Conservation (phyloP, 2,113 vertebrate genomes). For the Peucedramus taeniatus region DNA sequence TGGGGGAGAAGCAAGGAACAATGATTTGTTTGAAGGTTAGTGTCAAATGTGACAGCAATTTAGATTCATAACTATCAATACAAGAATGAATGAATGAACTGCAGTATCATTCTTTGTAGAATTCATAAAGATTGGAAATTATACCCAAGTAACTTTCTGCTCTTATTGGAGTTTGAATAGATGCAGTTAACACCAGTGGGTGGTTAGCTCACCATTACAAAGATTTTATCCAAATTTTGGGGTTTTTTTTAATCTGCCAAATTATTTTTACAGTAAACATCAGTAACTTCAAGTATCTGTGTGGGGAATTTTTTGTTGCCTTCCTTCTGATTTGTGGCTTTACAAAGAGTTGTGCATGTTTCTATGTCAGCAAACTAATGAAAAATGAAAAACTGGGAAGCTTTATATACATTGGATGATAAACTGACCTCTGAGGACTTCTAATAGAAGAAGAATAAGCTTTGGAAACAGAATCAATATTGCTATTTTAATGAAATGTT, state of each 20-base stretch:
- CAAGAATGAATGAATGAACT: not conserved
- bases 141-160: not conserved
- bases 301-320: not conserved
- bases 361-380: not conserved
- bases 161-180: not conserved
- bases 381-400: not conserved
- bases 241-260: not conserved
- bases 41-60: not conserved
- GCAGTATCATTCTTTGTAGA: not conserved
- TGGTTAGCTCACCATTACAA: not conserved
- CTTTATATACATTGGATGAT: not conserved
- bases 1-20: not conserved
- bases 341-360: not conserved
- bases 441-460: not conserved
- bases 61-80: not conserved
- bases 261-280: not conserved
- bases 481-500: constrained; percentile 11
- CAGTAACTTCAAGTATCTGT: not conserved
- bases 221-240: not conserved
- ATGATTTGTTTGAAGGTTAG: not conserved
- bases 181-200: not conserved
- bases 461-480: not conserved
- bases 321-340: not conserved
- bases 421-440: not conserved
- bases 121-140: not conserved